Evolutionary conservation across 1,140 invertebrate species (phyloP).

Genomic region (Caenorhabditis briggsae): DNA sequence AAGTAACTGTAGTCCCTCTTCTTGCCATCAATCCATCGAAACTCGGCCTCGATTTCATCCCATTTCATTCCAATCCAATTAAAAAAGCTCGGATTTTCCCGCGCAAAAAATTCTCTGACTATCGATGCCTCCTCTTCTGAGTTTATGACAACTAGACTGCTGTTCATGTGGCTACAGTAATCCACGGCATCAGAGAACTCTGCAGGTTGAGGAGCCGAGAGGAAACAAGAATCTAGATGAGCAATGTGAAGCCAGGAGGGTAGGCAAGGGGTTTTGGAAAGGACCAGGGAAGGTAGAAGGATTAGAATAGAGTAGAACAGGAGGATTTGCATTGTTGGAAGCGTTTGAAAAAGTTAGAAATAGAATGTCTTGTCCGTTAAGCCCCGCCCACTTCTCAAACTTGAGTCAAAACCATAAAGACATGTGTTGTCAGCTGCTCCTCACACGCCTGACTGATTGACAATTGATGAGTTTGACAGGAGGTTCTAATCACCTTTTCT

Average conservation of each 20-base stretch:
- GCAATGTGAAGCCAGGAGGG: constrained; percentile 37
- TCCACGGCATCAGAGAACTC: constrained; percentile 6
- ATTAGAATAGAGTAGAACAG: neutral
- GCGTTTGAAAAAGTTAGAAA: too few species aligned
- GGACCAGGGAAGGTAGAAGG: neutral
- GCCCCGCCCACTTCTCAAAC: neutral
- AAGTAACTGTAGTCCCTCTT: constrained; percentile 34
- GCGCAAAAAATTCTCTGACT: constrained; percentile 28
- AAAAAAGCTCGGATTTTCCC: constrained; percentile 20
- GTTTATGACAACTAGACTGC: constrained; percentile 10
- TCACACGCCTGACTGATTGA: neutral
- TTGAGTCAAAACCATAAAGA: neutral
- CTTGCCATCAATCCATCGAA: constrained; percentile 37
- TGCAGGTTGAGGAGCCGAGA: constrained; percentile 10
- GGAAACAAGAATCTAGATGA: constrained; percentile 27
- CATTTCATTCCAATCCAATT: constrained; percentile 38
- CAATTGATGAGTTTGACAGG: constrained; percentile 30
- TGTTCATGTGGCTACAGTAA: neutral
- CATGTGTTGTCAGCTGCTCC: neutral
- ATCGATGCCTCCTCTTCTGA: constrained; percentile 12
- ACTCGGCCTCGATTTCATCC: neutral
- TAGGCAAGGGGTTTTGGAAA: neutral
- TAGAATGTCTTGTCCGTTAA: neutral
- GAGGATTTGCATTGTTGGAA: too few species aligned
- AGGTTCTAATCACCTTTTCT: neutral